Percentiles rank a stretch among this genome's conserved stretches.
Conservation (phyloP, 2,888 invertebrate species). For the Epistrophe eligans region DNA sequence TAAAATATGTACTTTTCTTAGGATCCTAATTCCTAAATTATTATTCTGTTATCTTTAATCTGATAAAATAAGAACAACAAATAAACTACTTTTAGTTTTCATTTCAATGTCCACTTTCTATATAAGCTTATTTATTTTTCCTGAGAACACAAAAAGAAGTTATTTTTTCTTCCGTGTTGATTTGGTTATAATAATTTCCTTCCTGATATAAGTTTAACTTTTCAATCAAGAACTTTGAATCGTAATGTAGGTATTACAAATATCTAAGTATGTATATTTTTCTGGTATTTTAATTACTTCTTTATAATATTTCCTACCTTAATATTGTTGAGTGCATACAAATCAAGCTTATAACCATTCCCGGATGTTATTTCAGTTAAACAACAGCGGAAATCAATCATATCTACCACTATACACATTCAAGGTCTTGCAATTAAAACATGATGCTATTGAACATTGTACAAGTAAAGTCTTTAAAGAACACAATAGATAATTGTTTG, state of each 20-base stretch:
- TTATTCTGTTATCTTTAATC: too few relatives aligned
- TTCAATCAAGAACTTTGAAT: background rate
- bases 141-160: background rate
- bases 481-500: background rate
- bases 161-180: conserved; percentile 15
- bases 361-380: conserved; percentile 19
- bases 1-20: too few relatives aligned
- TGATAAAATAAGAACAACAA: background rate
- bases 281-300: background rate
- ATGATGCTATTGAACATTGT: background rate
- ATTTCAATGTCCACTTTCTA: background rate
- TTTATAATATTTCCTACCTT: background rate
- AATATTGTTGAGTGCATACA: conserved; percentile 4
- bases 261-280: background rate
- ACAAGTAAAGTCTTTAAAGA: background rate
- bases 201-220: background rate
- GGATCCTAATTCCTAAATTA: too few relatives aligned
- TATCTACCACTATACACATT: background rate
- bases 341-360: conserved; percentile 9
- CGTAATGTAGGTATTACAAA: background rate
- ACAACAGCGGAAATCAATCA: conserved; percentile 26
- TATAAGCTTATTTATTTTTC: background rate
- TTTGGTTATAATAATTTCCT: conserved; percentile 3
- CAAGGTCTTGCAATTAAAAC: conserved; percentile 11
- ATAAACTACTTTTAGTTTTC: too few relatives aligned